Evolutionary conservation across 2,113 vertebrate species (phyloP).

Genomic region (Megalops atlanticus): DNA sequence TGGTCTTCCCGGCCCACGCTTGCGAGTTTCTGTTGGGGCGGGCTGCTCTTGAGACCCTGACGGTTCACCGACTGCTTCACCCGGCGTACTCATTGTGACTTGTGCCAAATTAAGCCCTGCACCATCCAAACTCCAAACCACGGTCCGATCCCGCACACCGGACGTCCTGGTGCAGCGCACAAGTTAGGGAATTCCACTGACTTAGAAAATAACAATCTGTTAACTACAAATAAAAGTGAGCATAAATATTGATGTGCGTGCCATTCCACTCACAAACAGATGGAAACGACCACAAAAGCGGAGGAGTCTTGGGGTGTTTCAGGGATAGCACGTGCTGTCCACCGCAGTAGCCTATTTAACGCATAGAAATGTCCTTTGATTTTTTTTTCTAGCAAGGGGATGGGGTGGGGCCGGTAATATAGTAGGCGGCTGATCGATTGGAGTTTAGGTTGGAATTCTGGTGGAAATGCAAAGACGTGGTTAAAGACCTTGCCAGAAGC

Average conservation of each 20-base stretch:
- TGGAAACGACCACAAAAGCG: neutral
- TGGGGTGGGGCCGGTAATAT: slow-evolving; percentile 3
- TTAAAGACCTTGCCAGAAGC: too few relatives aligned
- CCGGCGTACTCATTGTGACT: slow-evolving; percentile 85
- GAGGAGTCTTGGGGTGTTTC: neutral
- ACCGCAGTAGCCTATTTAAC: too few relatives aligned
- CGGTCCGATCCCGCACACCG: slow-evolving; percentile 4
- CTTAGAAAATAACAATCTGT: slow-evolving; percentile 49
- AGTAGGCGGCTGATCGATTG: too few relatives aligned
- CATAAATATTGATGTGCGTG: neutral
- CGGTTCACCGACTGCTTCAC: slow-evolving; percentile 85
- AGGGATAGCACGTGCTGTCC: neutral
- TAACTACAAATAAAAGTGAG: neutral
- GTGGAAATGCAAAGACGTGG: too few relatives aligned
- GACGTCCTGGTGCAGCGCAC: slow-evolving; percentile 67
- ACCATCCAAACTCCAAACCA: neutral
- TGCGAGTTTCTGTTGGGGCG: slow-evolving; percentile 81
- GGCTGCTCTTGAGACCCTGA: slow-evolving; percentile 85
- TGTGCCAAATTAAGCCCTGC: slow-evolving; percentile 29
- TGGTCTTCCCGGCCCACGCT: slow-evolving; percentile 92
- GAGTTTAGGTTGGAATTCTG: too few relatives aligned
- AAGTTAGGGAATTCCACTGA: slow-evolving; percentile 59
- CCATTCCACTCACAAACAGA: neutral
- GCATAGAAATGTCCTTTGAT: neutral
- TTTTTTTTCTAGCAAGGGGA: too few relatives aligned